Evolutionary conservation across 1,140 invertebrate genomes (phyloP), one percentile per base, ranked within the genome.

Genomic region (Drosophila parvula): DNA sequence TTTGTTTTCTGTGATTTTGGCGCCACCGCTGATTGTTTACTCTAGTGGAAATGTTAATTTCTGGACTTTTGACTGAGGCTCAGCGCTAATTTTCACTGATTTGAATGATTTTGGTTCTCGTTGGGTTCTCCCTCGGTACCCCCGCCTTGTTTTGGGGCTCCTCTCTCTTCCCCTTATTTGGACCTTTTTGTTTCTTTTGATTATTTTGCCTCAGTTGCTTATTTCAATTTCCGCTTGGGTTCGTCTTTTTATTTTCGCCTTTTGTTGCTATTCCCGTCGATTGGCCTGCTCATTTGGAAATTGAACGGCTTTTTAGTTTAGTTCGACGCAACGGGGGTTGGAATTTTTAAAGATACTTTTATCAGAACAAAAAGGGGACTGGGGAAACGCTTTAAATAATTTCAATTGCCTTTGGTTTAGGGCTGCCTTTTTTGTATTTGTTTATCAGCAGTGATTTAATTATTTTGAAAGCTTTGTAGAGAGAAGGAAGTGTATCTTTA

Each of bases 41-140:
- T 88, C 83, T 82, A 69, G 51, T 86, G 83, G 83, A 86, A 86
- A 86, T 86, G 83, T 86, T 86, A 86, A 86, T 86, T 86, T 86
- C 76, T 88, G 79, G 83, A 86, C 83, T 88, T 86, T 82, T 82
- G 75, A 82, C 82, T 81, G 83, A 77, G 56, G 62, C 63, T 75
- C 55, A 58, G 51, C 53, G 65, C 62, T 59, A 51, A 65, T 77
- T 74, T 85, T 41, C 75, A 55, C 45, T 68, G 82, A 86, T 86
- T 86, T 86, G 65, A 81, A 82, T 79, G 79, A 82, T 86, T 86
- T 70, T 67, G 59, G 65, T 69, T 81, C 30, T 59, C 14, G 44
- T 30, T 30, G 30, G 70, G 79, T 73, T 3, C 16, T 18, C n/a
- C n/a, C 73, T 41, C 36, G 60, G 47, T 53, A 36, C 30, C 27